Evolutionary conservation across 2,888 invertebrate genomes (phyloP).

Genomic region (Drosophila tanythrix): DNA sequence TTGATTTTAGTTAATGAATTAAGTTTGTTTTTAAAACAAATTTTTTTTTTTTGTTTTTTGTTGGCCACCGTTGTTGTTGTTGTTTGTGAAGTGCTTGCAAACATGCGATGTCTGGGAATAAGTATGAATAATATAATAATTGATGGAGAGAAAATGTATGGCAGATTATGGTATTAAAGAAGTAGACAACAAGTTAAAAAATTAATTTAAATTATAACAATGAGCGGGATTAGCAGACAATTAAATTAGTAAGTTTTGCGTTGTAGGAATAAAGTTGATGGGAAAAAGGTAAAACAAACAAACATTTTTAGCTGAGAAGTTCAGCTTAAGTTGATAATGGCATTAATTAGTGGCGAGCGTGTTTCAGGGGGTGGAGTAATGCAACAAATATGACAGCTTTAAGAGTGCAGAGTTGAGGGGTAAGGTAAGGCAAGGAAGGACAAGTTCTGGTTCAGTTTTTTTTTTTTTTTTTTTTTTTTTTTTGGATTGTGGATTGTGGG

Average conservation of each 20-base stretch:
- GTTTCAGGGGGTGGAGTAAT: neutral
- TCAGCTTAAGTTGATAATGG: neutral
- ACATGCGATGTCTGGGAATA: constrained; percentile 56
- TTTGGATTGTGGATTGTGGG: constrained; percentile 10
- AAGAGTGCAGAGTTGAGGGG: neutral
- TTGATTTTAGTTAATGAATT: constrained; percentile 72
- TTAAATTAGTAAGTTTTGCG: neutral
- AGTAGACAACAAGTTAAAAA: neutral
- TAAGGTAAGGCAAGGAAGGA: neutral
- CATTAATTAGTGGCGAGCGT: constrained; percentile 32
- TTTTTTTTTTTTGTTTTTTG: constrained; percentile 5
- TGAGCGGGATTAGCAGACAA: neutral
- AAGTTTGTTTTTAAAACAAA: constrained; percentile 56
- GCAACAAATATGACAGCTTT: constrained; percentile 19
- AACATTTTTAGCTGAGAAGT: neutral
- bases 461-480: neutral
- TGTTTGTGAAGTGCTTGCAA: constrained; percentile 48
- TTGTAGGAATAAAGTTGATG: neutral
- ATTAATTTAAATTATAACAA: neutral
- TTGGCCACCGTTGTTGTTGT: neutral
- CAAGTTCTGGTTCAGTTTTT: neutral
- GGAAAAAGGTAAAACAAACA: neutral
- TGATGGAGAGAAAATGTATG: neutral
- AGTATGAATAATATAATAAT: constrained; percentile 20
- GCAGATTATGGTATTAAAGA: constrained; percentile 25